Conservation (phyloP, 2,797 vertebrate species). For the Acrocephalus scirpaceus region DNA sequence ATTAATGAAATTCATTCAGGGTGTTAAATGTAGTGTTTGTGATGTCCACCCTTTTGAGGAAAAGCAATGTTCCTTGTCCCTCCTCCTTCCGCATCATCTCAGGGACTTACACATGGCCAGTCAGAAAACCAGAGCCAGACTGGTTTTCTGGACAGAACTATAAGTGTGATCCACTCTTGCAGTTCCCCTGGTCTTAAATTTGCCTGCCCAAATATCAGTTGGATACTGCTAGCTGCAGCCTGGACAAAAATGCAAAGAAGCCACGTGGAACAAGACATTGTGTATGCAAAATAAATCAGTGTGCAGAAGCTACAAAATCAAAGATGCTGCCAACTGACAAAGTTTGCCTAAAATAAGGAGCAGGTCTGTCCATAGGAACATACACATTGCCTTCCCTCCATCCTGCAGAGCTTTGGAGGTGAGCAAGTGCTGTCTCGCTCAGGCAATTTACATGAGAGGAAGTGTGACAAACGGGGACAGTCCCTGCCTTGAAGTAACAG, state of each 20-base stretch:
- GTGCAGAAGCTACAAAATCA: neutral
- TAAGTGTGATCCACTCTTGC: neutral
- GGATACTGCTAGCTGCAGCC: neutral
- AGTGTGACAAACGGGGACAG: constrained; percentile 77
- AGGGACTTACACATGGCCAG: neutral
- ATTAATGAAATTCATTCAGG: neutral
- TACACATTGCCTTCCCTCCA: neutral
- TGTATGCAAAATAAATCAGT: neutral
- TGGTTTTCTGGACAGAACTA: neutral
- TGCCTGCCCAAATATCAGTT: neutral
- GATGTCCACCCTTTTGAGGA: neutral
- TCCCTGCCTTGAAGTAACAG: constrained; percentile 73
- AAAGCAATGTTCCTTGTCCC: neutral
- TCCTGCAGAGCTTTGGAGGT: neutral
- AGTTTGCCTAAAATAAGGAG: neutral
- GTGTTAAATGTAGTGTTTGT: neutral
- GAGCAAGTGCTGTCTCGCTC: neutral
- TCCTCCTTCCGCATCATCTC: neutral
- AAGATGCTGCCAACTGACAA: neutral
- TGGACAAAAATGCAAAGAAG: neutral
- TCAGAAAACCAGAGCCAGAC: neutral
- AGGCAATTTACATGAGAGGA: constrained; percentile 84
- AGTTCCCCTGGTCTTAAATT: neutral
- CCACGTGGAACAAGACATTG: neutral
- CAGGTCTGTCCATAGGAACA: neutral